phyloP scores from a whole-genome alignment of 1,140 invertebrate species.

The Drosophila teissieri region DNA sequence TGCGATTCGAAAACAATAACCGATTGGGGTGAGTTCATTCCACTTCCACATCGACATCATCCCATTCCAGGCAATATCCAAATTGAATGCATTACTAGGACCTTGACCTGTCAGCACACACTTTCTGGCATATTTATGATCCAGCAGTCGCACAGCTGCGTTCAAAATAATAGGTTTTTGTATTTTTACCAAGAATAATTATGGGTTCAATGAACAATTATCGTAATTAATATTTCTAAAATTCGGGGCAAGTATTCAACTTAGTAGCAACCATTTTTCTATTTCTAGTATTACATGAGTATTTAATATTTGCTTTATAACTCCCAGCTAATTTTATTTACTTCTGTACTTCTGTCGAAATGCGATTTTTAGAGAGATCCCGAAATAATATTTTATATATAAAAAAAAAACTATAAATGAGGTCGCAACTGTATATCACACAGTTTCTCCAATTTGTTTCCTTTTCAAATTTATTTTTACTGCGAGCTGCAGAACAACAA shows the following conservation, averaged over 20 bases:
- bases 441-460: conserved; percentile 9
- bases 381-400: background rate
- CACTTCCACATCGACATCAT: background rate
- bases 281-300: background rate
- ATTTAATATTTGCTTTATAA: no score
- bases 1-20: conserved; percentile 21
- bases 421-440: background rate
- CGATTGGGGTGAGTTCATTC: conserved; percentile 20
- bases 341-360: background rate
- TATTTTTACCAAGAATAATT: background rate
- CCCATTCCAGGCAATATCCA: background rate
- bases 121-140: background rate
- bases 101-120: conserved; percentile 37
- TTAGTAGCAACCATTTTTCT: no score
- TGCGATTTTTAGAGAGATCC: background rate
- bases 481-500: conserved; percentile 20
- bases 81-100: conserved; percentile 26
- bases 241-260: no score
- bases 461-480: conserved; percentile 48
- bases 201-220: no score
- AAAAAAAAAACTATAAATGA: background rate
- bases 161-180: background rate
- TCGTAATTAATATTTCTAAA: no score
- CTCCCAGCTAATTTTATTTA: no score
- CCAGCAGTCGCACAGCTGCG: background rate